Percentiles rank a stretch among this genome's conserved stretches.
phyloP scores from a whole-genome alignment of 2,113 vertebrate species.

The Petromus typicus region DNA sequence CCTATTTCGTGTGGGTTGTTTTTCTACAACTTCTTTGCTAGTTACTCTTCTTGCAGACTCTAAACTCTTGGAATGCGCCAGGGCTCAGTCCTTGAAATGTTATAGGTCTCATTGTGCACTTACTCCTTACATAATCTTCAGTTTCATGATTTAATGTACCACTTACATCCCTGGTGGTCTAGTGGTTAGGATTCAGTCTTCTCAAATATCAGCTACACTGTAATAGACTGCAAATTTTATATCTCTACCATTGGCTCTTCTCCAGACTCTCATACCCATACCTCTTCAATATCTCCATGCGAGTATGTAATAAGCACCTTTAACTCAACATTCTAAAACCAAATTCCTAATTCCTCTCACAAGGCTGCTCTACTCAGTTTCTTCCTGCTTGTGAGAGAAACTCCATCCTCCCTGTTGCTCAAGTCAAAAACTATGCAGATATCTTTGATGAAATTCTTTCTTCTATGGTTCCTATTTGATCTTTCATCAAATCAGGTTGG shows the following conservation, averaged over 20 bases:
- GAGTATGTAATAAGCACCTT: background rate
- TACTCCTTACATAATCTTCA: slow-evolving; percentile 2
- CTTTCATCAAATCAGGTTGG: background rate
- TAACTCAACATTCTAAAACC: background rate
- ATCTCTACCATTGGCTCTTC: background rate
- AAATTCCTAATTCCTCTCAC: background rate
- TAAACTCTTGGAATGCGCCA: background rate
- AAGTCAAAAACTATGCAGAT: background rate
- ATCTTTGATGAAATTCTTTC: slow-evolving; percentile 20
- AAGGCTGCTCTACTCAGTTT: background rate
- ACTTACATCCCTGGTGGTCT: no score
- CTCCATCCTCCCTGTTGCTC: background rate
- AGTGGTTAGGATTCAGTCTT: no score
- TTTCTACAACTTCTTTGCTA: background rate
- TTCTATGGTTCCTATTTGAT: background rate
- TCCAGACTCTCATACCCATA: background rate
- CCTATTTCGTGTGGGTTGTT: background rate
- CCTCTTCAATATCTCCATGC: slow-evolving; percentile 5
- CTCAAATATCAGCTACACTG: background rate
- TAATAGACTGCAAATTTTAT: background rate
- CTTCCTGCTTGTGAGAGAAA: slow-evolving; percentile 19
- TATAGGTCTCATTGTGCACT: background rate
- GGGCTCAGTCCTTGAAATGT: background rate
- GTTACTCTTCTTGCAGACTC: background rate
- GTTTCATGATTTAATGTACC: background rate